Base-by-base conservation (phyloP, 2,888 invertebrate species). In the Proisotoma minuta region DNA sequence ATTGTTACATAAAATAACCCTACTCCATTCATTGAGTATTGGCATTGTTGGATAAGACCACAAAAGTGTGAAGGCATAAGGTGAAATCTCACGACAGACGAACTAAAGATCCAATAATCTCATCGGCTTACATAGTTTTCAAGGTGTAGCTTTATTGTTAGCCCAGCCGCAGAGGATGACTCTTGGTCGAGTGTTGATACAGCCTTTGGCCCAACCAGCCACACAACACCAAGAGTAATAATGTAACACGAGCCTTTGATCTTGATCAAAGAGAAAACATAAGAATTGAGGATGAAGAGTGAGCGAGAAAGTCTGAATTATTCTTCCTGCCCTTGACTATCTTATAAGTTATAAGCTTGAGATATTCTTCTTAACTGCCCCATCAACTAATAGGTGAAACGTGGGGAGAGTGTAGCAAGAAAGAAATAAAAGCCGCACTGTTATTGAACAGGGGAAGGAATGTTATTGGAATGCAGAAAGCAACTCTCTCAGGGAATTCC, bases 51-150 rank as follows among this genome's bases (percentile, higher is more conserved):
- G 4, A 20, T 12, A 15, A n/a, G 43, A 43, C 43, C 18, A 43
- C 43, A 43, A 43, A 20, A n/a, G 34, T 34, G 15, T 8, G 15
- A 34, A 34, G 15, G 43, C 43, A 43, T 15, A n/a, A 43, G 43
- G 43, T 43, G 18, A 43, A 43, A 43, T 43, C 43, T 43, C 43
- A 43, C 43, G 43, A 43, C 34, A 34, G 8, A 34, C 34, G 8
- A 34, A 4, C 43, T 18, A 43, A 43, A 5, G 43, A 43, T 43
- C 43, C 43, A 43, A 43, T 43, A 43, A 43, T 43, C 43, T 43
- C 43, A n/a, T 5, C 10, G 18, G 43, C 43, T 43, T 43, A 43
- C 43, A 43, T n/a, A 43, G 10, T 5, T 43, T 43, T 43, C 43
- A 43, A n/a, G 43, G 43, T 43, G 43, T 43, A 43, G 18, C 18